Evolutionary conservation across 2,797 vertebrate species (phyloP), one percentile per base, ranked within the genome.

Genomic region (Pyrocephalus nanus): DNA sequence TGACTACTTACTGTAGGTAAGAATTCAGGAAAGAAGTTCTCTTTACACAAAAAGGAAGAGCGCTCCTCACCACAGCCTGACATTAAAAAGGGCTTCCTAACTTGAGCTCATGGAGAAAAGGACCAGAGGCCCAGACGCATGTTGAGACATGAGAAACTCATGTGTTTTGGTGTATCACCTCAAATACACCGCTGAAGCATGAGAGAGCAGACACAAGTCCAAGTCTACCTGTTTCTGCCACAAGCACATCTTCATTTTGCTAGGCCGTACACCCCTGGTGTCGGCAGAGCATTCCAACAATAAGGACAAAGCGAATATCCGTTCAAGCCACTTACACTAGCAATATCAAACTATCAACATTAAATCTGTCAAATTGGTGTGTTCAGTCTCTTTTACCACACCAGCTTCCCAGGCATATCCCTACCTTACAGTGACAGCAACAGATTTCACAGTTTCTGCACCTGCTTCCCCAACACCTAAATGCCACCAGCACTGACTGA

Each of bases 241-340:
- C 66, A 72, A 45, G 17, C n/a, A 67, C 60, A 45, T 12, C 57
- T 77, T 70, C 1, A 1, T 36, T 73, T 77, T 58, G n/a, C 62
- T 53, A 65, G 75, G 40, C 42, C 4, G 1, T 15, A 55, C 13
- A 45, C 2, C 8, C 55, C 18, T 12, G 4, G 3, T 10, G 15
- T 29, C 64, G 77, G 61, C 5, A 3, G 3, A 61, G 8, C 61
- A 45, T 47, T 69, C 43, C 79, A 79, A 30, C 18, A n/a, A 20
- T 2, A 53, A 0, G 2, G 55, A 57, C 3, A 23, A 91, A 36
- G 34, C 50, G 64, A 0, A 0, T 23, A 64, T 6, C 29, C 19
- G 36, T n/a, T 26, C 60, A 50, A 50, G 12, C 21, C 48, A 60
- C 20, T 75, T 53, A 84, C 15, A 23, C 11, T 2, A 69, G 8